Conservation (phyloP, 2,888 invertebrate species). For the Pediacus dermestoides region DNA sequence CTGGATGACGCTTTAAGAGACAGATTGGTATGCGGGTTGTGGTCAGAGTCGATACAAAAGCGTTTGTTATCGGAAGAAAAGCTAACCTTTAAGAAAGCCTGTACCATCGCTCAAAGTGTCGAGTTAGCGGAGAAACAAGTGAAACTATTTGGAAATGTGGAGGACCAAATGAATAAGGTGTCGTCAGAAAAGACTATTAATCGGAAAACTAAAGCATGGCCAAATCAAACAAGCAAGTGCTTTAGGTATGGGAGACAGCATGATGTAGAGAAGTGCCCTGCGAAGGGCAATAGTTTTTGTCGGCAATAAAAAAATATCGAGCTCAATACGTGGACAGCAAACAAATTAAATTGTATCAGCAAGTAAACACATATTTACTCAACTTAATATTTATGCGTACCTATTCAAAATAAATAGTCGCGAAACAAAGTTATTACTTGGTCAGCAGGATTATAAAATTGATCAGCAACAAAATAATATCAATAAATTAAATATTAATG, state of each 20-base stretch:
- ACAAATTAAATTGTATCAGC: too few relatives aligned
- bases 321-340: too few relatives aligned
- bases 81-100: not conserved
- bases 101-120: not conserved
- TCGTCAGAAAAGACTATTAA: not conserved
- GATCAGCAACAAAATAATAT: too few relatives aligned
- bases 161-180: not conserved
- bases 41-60: slow-evolving; percentile 3
- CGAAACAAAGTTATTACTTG: too few relatives aligned
- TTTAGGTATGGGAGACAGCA: not conserved
- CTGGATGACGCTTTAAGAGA: slow-evolving; percentile 20
- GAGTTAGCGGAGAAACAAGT: slow-evolving; percentile 1
- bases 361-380: too few relatives aligned
- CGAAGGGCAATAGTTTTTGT: not conserved
- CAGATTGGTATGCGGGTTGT: slow-evolving; percentile 7
- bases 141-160: not conserved
- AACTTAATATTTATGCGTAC: too few relatives aligned
- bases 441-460: too few relatives aligned
- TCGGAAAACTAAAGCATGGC: not conserved
- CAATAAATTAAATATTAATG: too few relatives aligned
- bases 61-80: slow-evolving; percentile 4
- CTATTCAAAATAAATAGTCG: too few relatives aligned
- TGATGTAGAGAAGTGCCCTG: not conserved
- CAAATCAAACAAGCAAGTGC: not conserved
- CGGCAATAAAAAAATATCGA: too few relatives aligned